A percentile compares a stretch with the other conserved stretches of the same genome.
phyloP scores from a whole-genome alignment of 2,797 vertebrate species.

The Philypnodon macrostomus region DNA sequence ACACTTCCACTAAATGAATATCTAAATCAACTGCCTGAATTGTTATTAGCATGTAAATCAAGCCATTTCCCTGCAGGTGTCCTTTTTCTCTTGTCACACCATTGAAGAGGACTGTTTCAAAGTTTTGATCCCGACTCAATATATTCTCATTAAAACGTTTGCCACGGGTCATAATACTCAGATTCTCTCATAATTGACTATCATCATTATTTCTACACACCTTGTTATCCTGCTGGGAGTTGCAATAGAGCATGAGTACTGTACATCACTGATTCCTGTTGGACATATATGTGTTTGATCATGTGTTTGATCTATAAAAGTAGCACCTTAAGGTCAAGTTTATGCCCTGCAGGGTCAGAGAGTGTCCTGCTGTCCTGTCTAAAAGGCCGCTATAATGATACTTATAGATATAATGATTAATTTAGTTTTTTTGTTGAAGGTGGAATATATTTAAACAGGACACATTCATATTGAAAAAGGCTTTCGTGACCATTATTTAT shows the following conservation, averaged over 20 bases:
- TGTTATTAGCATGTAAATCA: constrained; percentile 12
- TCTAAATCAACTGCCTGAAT: constrained; percentile 4
- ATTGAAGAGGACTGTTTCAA: constrained; percentile 5
- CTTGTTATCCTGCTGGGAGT: constrained; percentile 21
- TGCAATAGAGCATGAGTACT: neutral
- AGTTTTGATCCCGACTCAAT: constrained; percentile 10
- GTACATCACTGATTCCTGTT: constrained; percentile 25
- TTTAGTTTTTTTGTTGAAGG: constrained; percentile 17
- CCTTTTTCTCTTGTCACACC: neutral
- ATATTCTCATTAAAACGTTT: constrained; percentile 27
- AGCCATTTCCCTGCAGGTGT: constrained; percentile 3
- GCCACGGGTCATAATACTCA: constrained; percentile 18
- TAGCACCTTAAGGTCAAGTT: constrained; percentile 23
- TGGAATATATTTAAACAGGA: constrained; percentile 5
- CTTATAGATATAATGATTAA: constrained; percentile 22
- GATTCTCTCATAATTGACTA: constrained; percentile 6
- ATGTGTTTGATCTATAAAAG: constrained; percentile 31
- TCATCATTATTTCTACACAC: constrained; percentile 7
- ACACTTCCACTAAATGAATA: constrained; percentile 2
- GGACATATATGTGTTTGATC: constrained; percentile 20
- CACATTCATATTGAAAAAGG: neutral
- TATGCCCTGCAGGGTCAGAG: constrained; percentile 6
- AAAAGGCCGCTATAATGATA: constrained; percentile 9
- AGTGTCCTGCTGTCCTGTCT: constrained; percentile 12
- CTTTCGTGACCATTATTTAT: too few relatives aligned